These are phyloP conservation scores for Phocoena sinus DNA, from an alignment of 2,113 vertebrate species.

Conservation along the genomic window DNA sequence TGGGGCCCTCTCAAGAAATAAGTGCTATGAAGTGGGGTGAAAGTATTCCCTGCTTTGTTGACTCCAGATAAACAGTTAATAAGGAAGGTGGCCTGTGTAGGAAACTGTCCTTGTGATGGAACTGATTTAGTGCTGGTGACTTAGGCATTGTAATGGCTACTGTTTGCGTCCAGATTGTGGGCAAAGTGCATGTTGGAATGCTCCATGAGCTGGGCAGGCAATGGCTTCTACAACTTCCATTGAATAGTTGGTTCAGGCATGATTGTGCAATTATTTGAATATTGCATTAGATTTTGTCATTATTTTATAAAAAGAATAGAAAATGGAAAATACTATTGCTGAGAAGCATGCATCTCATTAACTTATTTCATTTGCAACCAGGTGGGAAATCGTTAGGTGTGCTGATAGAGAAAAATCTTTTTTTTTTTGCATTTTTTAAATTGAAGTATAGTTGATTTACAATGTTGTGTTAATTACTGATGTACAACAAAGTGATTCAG, in stretches of 20 bases:
- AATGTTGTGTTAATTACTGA: not conserved
- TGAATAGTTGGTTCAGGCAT: not conserved
- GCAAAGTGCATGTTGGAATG: not conserved
- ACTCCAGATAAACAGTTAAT: not conserved
- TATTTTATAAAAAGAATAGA: not conserved
- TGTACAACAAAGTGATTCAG: not conserved
- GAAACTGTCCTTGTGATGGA: not conserved
- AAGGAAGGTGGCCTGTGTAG: not conserved
- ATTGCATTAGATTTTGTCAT: not conserved
- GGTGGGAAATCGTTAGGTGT: not conserved
- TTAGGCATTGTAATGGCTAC: not conserved
- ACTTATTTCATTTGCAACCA: not conserved
- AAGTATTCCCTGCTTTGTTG: not conserved
- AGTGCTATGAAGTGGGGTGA: not conserved
- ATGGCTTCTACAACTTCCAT: not conserved
- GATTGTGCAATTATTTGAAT: not conserved
- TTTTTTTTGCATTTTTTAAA: not conserved
- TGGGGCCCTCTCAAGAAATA: not conserved
- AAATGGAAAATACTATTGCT: not conserved
- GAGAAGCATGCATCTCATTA: not conserved
- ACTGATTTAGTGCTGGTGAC: not conserved
- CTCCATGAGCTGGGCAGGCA: not conserved
- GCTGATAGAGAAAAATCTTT: not conserved
- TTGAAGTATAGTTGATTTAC: not conserved
- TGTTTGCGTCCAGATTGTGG: not conserved